These are phyloP conservation scores for Apis mellifera DNA, from an alignment of 1,140 invertebrate genomes.

Conservation along the genomic window Amel_HAv3.1 CM009936.2:9690501-9691000, in stretches of 20 bases:
- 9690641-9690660: conserved; percentile 1
- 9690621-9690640: too few relatives aligned
- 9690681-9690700: neutral
- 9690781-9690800: too few relatives aligned
- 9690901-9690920: too few relatives aligned
- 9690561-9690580: conserved; percentile 40
- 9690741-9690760: neutral
- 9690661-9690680: conserved; percentile 26
- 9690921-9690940: too few relatives aligned
- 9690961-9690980: too few relatives aligned
- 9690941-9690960: too few relatives aligned
- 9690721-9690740: neutral
- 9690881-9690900: too few relatives aligned
- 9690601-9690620: neutral
- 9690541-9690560: conserved; percentile 56
- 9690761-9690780: neutral
- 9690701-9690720: neutral
- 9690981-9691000: too few relatives aligned
- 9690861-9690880: too few relatives aligned
- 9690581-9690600: conserved; percentile 9
- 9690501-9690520: conserved; percentile 51
- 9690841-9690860: neutral
- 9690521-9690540: conserved; percentile 35
- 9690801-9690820: neutral
- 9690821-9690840: neutral